These are phyloP conservation scores for Xenopus tropicalis DNA, from an alignment of 2,113 vertebrate genomes.

Conservation along the genomic window DNA sequence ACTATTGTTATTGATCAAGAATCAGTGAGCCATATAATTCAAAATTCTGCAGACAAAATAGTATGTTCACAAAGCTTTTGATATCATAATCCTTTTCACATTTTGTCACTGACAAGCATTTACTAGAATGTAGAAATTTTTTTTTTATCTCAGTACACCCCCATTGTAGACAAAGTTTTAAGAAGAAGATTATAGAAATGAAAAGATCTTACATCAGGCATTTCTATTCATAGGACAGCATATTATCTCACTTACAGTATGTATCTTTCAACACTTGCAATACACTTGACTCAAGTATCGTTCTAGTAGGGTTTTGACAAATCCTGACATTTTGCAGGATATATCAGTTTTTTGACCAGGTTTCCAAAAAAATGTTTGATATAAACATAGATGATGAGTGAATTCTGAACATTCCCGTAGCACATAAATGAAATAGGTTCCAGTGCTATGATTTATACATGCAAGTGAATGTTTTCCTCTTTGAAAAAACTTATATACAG, in stretches of 20 bases:
- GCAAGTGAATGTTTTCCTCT: too few species aligned
- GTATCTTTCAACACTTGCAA: constrained; percentile 17
- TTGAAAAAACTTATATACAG: too few species aligned
- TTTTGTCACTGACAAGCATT: constrained; percentile 29
- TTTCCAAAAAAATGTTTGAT: too few species aligned
- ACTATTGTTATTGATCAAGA: constrained; percentile 40
- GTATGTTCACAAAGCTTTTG: constrained; percentile 27
- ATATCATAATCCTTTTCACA: constrained; percentile 35
- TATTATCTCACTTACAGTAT: constrained; percentile 21
- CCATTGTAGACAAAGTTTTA: constrained; percentile 7
- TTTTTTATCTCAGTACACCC: constrained; percentile 25
- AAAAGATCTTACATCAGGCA: constrained; percentile 10
- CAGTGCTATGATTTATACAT: too few species aligned
- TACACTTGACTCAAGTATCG: neutral
- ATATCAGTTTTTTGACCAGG: too few species aligned
- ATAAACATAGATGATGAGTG: too few species aligned
- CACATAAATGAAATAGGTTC: too few species aligned
- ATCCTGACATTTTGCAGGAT: too few species aligned
- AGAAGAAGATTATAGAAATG: constrained; percentile 7
- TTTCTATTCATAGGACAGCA: constrained; percentile 8
- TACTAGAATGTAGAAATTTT: constrained; percentile 24
- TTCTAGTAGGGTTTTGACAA: too few species aligned
- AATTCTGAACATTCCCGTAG: too few species aligned
- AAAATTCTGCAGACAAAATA: constrained; percentile 32
- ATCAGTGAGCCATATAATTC: constrained; percentile 35